Percentiles rank a stretch among this genome's conserved stretches.
phyloP scores from a whole-genome alignment of 1,140 invertebrate species.

The Drosophila sproati region DNA sequence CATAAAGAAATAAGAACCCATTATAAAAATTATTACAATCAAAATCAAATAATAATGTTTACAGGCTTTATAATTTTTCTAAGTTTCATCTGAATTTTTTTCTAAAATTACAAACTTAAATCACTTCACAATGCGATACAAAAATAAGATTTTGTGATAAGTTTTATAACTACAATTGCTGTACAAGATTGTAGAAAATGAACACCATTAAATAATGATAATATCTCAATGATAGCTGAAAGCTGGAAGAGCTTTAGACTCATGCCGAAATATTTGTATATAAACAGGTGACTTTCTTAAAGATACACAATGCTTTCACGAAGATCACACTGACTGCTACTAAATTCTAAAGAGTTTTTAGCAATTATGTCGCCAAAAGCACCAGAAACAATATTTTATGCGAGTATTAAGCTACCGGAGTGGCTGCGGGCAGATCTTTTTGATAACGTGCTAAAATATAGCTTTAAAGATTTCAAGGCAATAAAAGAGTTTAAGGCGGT shows the following conservation, averaged over 20 bases:
- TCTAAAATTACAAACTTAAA: no score
- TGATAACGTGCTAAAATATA: conserved; percentile 78
- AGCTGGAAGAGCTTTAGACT: conserved; percentile 2
- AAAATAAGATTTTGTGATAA: no score
- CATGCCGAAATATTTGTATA: background rate
- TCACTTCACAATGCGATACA: no score
- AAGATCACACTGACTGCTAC: background rate
- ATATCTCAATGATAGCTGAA: background rate
- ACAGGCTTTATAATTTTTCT: no score
- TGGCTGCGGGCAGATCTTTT: conserved; percentile 85
- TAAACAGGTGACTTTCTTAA: background rate
- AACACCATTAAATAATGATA: background rate
- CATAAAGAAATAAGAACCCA: no score
- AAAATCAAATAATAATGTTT: no score
- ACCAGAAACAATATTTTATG: conserved; percentile 18
- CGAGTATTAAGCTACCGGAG: conserved; percentile 34
- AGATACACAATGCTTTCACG: background rate
- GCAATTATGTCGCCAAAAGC: conserved; percentile 44
- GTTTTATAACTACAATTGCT: no score
- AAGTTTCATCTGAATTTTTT: no score
- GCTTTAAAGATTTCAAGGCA: conserved; percentile 68
- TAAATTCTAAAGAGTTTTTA: background rate
- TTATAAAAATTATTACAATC: no score
- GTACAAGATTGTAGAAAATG: no score
- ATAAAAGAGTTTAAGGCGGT: conserved; percentile 48